Base-by-base conservation (phyloP, 2,797 vertebrate genomes). In the Poecile montanus region DNA sequence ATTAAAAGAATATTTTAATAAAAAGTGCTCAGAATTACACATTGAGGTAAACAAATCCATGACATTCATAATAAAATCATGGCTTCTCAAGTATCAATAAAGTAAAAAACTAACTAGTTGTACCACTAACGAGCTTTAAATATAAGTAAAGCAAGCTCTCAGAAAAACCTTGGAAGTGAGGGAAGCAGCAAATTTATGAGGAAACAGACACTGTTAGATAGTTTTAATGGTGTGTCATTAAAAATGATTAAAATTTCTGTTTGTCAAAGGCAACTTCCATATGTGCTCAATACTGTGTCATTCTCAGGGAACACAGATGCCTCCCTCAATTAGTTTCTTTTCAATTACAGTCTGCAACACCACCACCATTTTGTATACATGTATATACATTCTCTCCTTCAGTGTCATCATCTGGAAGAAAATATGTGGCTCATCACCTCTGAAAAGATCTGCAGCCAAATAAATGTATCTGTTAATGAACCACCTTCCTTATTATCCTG, bases 1-100 rank as follows among this genome's bases (percentile, higher is more conserved):
- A 96, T 97, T 86, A 83, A 94, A 97, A 96, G 88, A 78, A n/a
- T 67, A 95, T 96, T 97, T 98, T 96, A 98, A 96, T 96, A 78
- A 95, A 67, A 91, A 80, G 9, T 67, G 26, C 62, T 91, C 14
- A 0, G 20, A 88, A 67, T 84, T 78, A 88, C 54, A 89, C 40
- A 65, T 34, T 44, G 47, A 83, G 36, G 75, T 68, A 89, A 93
- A 63, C 29, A 94, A 89, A 75, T 81, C 65, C 48, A 63, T 51
- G n/a, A 70, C 79, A 91, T 66, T 60, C 21, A 47, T 48, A 60
- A 79, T 60, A 68, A 92, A 83, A 89, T 42, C 45, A 74, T 51
- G 56, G 66, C 32, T 94, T 91, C 62, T 81, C 66, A 89, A 91
- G 23, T 58, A 91, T 70, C 15, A 88, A 38, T 0, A 4, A 40